phyloP scores from a whole-genome alignment of 2,888 invertebrate species.

The Rutpela maculata region DNA sequence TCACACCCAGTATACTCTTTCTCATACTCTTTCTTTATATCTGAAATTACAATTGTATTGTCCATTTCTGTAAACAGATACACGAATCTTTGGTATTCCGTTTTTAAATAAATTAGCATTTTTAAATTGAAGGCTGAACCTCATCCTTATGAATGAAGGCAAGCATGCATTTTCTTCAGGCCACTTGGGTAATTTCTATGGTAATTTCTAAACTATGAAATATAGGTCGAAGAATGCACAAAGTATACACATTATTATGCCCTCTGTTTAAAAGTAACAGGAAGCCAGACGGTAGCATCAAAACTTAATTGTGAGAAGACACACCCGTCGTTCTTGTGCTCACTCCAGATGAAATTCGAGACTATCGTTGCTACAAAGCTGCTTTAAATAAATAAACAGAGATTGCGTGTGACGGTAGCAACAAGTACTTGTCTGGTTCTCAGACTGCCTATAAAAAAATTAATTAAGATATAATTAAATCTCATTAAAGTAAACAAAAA shows the following conservation, averaged over 20 bases:
- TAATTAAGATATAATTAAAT: constrained; percentile 10
- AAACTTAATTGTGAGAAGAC: constrained; percentile 18
- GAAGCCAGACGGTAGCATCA: not conserved
- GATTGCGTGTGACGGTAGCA: constrained; percentile 21
- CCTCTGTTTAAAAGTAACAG: constrained; percentile 11
- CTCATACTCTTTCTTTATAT: too few species aligned
- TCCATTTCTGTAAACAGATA: too few species aligned
- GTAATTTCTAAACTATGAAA: too few species aligned
- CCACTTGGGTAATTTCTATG: too few species aligned
- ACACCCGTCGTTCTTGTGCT: not conserved
- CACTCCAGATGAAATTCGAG: not conserved
- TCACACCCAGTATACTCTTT: too few species aligned
- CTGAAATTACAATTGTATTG: too few species aligned
- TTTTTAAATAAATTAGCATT: too few species aligned
- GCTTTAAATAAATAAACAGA: constrained; percentile 26
- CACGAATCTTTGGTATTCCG: too few species aligned
- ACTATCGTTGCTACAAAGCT: constrained; percentile 15
- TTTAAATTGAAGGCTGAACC: too few species aligned
- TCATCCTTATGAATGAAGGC: too few species aligned
- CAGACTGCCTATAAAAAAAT: not conserved
- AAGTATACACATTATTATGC: not conserved
- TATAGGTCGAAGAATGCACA: too few species aligned
- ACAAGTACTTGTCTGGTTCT: constrained; percentile 7
- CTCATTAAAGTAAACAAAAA: constrained; percentile 13
- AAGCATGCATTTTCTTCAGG: too few species aligned